Percentiles rank a stretch among this genome's conserved stretches.
These are phyloP conservation scores for Drosophila meridionalis DNA, from an alignment of 2,888 invertebrate genomes.

Conservation along the genomic window DNA sequence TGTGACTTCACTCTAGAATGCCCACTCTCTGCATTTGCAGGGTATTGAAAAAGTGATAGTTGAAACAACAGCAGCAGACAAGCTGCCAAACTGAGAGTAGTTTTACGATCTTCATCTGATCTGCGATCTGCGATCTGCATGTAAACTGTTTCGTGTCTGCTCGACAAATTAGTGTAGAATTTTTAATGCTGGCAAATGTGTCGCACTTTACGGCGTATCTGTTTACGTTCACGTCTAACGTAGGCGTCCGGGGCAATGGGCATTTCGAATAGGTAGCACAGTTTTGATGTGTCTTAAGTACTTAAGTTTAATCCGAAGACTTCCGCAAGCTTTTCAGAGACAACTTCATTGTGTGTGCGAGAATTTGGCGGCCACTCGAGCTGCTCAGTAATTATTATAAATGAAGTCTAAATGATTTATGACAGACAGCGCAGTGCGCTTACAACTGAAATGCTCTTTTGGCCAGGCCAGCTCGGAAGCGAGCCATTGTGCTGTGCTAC, in stretches of 20 bases:
- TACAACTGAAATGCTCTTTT: conserved; percentile 56
- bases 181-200: conserved; percentile 39
- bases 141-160: conserved; percentile 43
- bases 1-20: not conserved
- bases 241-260: conserved; percentile 16
- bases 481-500: conserved; percentile 16
- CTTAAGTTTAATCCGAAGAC: conserved; percentile 34
- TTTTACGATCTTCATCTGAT: conserved; percentile 19
- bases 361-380: conserved; percentile 48
- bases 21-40: not conserved
- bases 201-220: conserved; percentile 28
- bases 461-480: conserved; percentile 56
- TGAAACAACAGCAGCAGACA: conserved; percentile 36
- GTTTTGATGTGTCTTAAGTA: conserved; percentile 30
- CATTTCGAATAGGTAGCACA: conserved; percentile 19
- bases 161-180: conserved; percentile 61
- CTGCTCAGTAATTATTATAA: conserved; percentile 71
- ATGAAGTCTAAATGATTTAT: conserved; percentile 77
- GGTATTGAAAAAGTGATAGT: conserved; percentile 64
- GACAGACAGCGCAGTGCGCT: conserved; percentile 57
- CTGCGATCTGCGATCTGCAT: conserved; percentile 14
- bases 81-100: conserved; percentile 3
- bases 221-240: conserved; percentile 4
- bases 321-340: conserved; percentile 65
- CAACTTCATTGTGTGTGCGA: conserved; percentile 68